Evolutionary conservation across 2,888 invertebrate genomes (phyloP).

Genomic region (Cryptocheilus praepositus): DNA sequence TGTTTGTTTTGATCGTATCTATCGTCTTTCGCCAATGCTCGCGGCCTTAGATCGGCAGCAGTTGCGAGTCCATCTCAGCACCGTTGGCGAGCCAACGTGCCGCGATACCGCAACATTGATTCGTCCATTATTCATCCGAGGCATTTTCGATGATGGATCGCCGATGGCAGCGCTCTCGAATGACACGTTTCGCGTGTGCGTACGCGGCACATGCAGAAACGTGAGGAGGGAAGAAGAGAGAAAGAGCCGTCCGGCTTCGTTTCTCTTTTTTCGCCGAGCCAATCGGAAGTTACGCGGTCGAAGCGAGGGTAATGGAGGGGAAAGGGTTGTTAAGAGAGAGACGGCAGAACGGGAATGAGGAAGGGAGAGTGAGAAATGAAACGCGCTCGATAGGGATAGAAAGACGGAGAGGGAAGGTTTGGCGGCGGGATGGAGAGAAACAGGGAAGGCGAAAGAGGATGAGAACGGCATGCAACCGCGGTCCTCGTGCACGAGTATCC

Average conservation of each 20-base stretch:
- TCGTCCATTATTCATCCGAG: conserved; percentile 59
- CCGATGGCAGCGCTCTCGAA: conserved; percentile 46
- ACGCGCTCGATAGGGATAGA: background rate
- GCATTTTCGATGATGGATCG: conserved; percentile 57
- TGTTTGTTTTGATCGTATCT: too few relatives aligned
- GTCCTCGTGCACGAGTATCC: conserved; percentile 58
- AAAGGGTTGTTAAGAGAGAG: conserved; percentile 13
- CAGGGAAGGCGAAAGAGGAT: conserved; percentile 22
- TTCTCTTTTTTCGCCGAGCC: conserved; percentile 20
- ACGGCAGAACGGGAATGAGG: conserved; percentile 7
- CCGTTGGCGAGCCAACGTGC: conserved; percentile 15
- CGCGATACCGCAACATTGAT: conserved; percentile 48
- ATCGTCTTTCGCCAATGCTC: conserved; percentile 1
- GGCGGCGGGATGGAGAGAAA: conserved; percentile 17
- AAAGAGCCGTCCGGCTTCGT: background rate
- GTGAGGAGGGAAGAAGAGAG: background rate
- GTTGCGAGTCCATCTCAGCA: background rate
- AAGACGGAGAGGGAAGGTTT: background rate
- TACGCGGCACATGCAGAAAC: background rate
- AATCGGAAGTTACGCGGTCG: conserved; percentile 38
- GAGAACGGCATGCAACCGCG: conserved; percentile 46
- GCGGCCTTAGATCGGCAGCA: background rate
- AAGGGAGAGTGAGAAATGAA: too few relatives aligned
- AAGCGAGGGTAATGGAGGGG: conserved; percentile 20
- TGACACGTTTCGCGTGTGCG: conserved; percentile 39